These are phyloP conservation scores for Netelia inedita DNA, from an alignment of 2,888 invertebrate species.

Conservation along the genomic window DNA sequence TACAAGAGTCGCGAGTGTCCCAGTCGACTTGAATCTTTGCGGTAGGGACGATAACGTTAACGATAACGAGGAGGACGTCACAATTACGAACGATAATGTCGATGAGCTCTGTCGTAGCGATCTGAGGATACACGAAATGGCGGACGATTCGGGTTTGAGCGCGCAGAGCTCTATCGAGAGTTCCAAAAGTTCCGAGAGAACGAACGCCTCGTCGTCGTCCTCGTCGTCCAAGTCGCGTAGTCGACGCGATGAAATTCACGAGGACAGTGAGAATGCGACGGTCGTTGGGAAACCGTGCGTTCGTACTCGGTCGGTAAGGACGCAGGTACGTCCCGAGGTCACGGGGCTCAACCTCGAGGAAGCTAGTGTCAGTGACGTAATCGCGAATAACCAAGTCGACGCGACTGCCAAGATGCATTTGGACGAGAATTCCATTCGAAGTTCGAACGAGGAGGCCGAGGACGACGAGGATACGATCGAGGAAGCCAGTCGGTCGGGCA, in stretches of 20 bases:
- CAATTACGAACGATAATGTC: conserved; percentile 55
- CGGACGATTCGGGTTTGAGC: conserved; percentile 67
- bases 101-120: conserved; percentile 25
- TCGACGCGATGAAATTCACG: conserved; percentile 33
- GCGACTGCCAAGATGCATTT: conserved; percentile 47
- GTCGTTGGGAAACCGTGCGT: conserved; percentile 39
- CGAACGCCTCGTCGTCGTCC: conserved; percentile 41
- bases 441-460: conserved; percentile 30
- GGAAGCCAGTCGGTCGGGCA: conserved; percentile 11
- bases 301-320: conserved; percentile 77
- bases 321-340: conserved; percentile 74
- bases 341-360: conserved; percentile 33
- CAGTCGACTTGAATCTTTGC: conserved; percentile 89
- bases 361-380: conserved; percentile 18
- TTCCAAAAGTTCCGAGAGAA: conserved; percentile 64
- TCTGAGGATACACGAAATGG: conserved; percentile 72
- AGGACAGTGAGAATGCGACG: conserved; percentile 51
- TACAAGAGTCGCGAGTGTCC: conserved; percentile 87
- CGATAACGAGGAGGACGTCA: conserved; percentile 54
- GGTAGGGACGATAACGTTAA: conserved; percentile 69
- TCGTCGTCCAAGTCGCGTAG: conserved; percentile 47
- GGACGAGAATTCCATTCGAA: conserved; percentile 71
- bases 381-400: conserved; percentile 66
- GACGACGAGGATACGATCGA: conserved; percentile 30
- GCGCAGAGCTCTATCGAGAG: conserved; percentile 51